phyloP scores from a whole-genome alignment of 2,888 invertebrate genomes.

The Anaspis maculata region DNA sequence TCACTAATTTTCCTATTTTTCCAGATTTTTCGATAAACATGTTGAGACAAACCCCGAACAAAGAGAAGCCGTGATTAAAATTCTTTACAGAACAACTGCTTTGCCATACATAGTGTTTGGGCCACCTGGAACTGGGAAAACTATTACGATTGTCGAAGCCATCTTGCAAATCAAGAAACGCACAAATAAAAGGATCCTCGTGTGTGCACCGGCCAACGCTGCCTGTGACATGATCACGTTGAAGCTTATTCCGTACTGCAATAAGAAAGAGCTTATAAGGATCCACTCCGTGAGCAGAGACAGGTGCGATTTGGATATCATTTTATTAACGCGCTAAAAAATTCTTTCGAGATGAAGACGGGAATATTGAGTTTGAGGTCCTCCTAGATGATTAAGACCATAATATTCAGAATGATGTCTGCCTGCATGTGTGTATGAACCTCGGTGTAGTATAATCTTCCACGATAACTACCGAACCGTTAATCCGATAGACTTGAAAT shows the following conservation, averaged over 20 bases:
- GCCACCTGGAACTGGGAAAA: conserved; percentile 78
- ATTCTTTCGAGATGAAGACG: too few relatives aligned
- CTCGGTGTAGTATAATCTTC: too few relatives aligned
- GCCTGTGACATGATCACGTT: conserved; percentile 61
- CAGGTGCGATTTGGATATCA: conserved; percentile 20
- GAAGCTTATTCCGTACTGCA: conserved; percentile 28
- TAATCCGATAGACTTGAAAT: too few relatives aligned
- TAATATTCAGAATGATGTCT: too few relatives aligned
- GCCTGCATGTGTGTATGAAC: too few relatives aligned
- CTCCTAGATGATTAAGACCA: too few relatives aligned
- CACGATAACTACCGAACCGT: too few relatives aligned
- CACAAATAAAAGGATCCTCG: conserved; percentile 47
- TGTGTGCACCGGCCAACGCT: conserved; percentile 63
- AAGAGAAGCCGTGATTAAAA: conserved; percentile 56
- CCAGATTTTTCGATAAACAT: conserved; percentile 32
- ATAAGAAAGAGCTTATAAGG: conserved; percentile 39
- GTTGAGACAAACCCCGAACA: conserved; percentile 54
- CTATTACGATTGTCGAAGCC: conserved; percentile 64
- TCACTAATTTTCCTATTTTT: conserved; percentile 1
- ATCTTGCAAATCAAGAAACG: conserved; percentile 45
- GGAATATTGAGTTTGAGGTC: too few relatives aligned
- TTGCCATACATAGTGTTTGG: conserved; percentile 79
- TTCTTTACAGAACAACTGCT: conserved; percentile 52
- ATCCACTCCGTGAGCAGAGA: conserved; percentile 41
- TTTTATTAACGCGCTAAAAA: too few relatives aligned